Evolutionary conservation across 2,797 vertebrate genomes (phyloP).

Genomic region (Darevskia nairensis): DNA sequence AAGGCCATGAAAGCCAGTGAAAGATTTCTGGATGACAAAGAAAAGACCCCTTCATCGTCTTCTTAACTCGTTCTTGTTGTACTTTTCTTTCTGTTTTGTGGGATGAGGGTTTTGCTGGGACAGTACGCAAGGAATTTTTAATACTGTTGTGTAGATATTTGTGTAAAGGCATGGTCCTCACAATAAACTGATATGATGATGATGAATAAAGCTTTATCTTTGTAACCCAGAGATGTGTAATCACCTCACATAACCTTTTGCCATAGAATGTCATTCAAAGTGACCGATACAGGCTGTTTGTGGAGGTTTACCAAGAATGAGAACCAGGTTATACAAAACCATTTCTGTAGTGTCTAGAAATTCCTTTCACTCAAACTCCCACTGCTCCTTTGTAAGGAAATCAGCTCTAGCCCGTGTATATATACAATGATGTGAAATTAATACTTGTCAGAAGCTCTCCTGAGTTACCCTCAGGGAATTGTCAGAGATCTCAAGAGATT

Average conservation of each 20-base stretch:
- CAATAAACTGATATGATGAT: too few relatives aligned
- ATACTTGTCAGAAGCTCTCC: background rate
- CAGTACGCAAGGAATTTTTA: too few relatives aligned
- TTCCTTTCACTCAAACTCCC: background rate
- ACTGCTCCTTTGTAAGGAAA: background rate
- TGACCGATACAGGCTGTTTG: background rate
- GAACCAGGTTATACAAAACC: background rate
- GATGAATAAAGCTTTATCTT: background rate
- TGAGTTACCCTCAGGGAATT: background rate
- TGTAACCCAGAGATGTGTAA: background rate
- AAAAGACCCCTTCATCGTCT: too few relatives aligned
- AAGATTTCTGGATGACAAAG: too few relatives aligned
- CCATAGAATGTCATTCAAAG: background rate
- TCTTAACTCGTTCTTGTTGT: too few relatives aligned
- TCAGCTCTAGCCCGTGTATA: background rate
- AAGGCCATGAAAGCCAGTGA: too few relatives aligned
- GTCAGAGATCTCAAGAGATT: background rate
- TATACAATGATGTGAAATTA: background rate
- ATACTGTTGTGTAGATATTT: too few relatives aligned
- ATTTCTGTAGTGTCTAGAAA: background rate
- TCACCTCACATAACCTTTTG: background rate
- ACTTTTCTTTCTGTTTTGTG: too few relatives aligned
- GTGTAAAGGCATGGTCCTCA: too few relatives aligned
- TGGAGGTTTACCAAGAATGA: background rate
- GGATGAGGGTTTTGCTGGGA: too few relatives aligned